phyloP scores from a whole-genome alignment of 2,797 vertebrate genomes.

The Danio albolineatus region DNA sequence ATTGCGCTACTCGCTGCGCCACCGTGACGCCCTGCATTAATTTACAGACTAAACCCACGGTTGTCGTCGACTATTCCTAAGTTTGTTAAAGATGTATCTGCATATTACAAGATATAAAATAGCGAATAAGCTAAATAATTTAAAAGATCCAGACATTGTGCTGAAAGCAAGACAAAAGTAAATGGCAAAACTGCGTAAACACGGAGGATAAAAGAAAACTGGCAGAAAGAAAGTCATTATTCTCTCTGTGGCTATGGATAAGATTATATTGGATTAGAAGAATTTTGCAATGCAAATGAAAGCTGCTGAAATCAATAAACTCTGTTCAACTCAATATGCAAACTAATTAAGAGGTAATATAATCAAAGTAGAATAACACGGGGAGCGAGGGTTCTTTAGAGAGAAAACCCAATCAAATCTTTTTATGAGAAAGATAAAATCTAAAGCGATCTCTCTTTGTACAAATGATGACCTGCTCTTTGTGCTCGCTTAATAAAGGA shows the following conservation, averaged over 20 bases:
- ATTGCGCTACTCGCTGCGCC: too few relatives aligned
- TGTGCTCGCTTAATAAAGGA: slow-evolving; percentile 86
- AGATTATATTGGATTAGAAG: slow-evolving; percentile 87
- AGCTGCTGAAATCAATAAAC: slow-evolving; percentile 84
- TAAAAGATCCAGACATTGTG: neutral
- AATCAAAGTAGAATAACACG: slow-evolving; percentile 85
- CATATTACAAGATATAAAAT: neutral
- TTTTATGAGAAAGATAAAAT: slow-evolving; percentile 89
- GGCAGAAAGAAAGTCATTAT: slow-evolving; percentile 71
- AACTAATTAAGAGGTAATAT: slow-evolving; percentile 89
- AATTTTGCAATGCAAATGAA: slow-evolving; percentile 87
- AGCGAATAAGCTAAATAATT: neutral
- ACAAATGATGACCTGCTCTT: slow-evolving; percentile 84
- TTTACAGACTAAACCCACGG: too few relatives aligned
- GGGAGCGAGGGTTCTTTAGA: slow-evolving; percentile 79
- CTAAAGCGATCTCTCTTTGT: slow-evolving; percentile 86
- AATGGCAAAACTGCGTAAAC: slow-evolving; percentile 14
- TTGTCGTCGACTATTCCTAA: neutral
- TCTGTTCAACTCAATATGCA: slow-evolving; percentile 87
- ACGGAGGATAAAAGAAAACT: slow-evolving; percentile 59
- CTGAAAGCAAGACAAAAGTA: slow-evolving; percentile 7
- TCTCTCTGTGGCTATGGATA: slow-evolving; percentile 80
- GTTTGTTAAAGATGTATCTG: neutral
- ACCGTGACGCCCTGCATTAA: too few relatives aligned
- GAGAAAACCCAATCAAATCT: slow-evolving; percentile 87